These are phyloP conservation scores for Albula goreensis DNA, from an alignment of 2,113 vertebrate species.

Conservation along the genomic window DNA sequence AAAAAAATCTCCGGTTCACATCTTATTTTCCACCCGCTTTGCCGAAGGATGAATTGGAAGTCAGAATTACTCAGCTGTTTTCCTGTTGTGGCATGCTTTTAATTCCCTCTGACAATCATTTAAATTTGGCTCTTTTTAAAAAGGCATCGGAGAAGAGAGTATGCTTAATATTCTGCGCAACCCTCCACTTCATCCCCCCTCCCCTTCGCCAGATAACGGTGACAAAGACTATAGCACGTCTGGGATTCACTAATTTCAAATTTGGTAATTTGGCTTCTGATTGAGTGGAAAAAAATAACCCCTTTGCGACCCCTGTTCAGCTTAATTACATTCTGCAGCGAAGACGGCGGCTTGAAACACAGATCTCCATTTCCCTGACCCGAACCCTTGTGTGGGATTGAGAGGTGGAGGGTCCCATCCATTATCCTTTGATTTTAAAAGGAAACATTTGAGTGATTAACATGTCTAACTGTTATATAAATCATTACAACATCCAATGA, in stretches of 20 bases:
- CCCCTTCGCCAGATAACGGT: conserved; percentile 47
- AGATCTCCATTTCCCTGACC: conserved; percentile 59
- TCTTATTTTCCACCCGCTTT: conserved; percentile 39
- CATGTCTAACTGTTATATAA: conserved; percentile 61
- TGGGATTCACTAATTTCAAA: conserved; percentile 70
- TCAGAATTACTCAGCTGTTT: conserved; percentile 47
- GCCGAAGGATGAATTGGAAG: conserved; percentile 28
- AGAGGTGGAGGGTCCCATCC: conserved; percentile 54
- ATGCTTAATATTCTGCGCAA: conserved; percentile 53
- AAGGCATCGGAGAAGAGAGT: conserved; percentile 43
- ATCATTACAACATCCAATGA: conserved; percentile 55
- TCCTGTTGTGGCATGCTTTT: conserved; percentile 42
- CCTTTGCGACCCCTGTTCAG: conserved; percentile 65
- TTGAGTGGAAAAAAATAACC: conserved; percentile 61
- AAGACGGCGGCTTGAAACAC: conserved; percentile 67
- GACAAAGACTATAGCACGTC: conserved; percentile 50
- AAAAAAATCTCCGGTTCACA: conserved; percentile 43
- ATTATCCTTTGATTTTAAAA: conserved; percentile 70
- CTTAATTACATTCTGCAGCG: conserved; percentile 75
- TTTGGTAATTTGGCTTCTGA: conserved; percentile 67
- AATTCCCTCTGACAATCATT: conserved; percentile 62
- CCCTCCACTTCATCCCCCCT: neutral
- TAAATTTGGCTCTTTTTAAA: conserved; percentile 57
- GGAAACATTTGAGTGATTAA: conserved; percentile 62
- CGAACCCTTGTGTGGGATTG: conserved; percentile 41